Base-by-base conservation (phyloP, 2,113 vertebrate genomes). In the Nyctereutes procyonoides region DNA sequence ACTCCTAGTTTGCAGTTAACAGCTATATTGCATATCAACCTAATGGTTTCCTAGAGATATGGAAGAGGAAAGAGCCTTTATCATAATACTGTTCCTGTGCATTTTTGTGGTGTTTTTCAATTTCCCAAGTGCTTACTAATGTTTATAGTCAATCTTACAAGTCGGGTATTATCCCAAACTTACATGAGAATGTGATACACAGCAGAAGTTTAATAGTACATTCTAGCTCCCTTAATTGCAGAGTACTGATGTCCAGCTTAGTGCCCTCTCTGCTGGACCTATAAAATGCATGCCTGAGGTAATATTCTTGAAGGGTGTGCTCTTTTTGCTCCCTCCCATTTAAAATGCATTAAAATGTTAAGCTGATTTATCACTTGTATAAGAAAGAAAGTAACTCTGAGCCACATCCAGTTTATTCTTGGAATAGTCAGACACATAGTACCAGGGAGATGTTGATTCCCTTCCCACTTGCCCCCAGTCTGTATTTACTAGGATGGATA, bases 311-410 rank as follows among this genome's bases (percentile, higher is more conserved):
- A 90, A 88, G 80, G 2, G 17, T 92, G 4, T 65, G 55, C 24
- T 76, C n/a, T 96, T 85, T 74, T 55, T 74, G 11, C 88, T 94
- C 67, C 53, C 76, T 79, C 48, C 7, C 30, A 88, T 87, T 53
- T 93, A 91, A 94, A 88, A 89, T 69, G 48, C 28, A 84, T 92
- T 87, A 51, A 81, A 76, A n/a, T 74, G 62, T 89, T 86, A 93
- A 85, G 51, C n/a, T 93, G 35, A 95, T 95, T 84, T 96, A 81
- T 96, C 76, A 88, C 48, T 89, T 97, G n/a, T 51, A 30, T 85
- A 79, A 38, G 65, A 94, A 86, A 56, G 76, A 85, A 90, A 93
- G 77, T 93, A 93, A 69, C 60, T 91, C 73, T 92, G 82, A 91
- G 32, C 74, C 69, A n/a, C 43, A 13, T 87, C 67, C 14, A 95